Percentiles rank a stretch among this genome's conserved stretches.
Conservation (phyloP, 2,797 vertebrate genomes). For the Manis javanica region DNA sequence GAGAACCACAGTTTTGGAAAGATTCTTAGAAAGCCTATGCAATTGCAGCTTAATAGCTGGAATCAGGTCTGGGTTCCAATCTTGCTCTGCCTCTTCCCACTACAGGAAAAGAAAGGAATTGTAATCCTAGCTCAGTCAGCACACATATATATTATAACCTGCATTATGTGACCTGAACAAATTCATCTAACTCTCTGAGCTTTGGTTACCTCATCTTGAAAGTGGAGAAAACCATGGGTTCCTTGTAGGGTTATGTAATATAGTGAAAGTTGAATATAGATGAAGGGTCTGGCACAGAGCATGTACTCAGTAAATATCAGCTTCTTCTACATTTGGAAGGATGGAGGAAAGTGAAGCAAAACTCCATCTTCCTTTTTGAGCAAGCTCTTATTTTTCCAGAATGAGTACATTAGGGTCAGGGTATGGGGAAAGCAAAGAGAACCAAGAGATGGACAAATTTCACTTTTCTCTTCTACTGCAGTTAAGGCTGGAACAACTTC, state of each 20-base stretch:
- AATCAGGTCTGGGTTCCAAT: neutral
- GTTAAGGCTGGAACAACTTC: conserved; percentile 58
- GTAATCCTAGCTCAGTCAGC: neutral
- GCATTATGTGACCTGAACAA: neutral
- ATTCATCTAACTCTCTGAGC: neutral
- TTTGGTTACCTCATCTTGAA: neutral
- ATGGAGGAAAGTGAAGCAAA: neutral
- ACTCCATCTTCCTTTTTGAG: conserved; percentile 25
- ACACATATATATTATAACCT: neutral
- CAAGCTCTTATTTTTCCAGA: conserved; percentile 54
- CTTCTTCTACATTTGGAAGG: neutral
- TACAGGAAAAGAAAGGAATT: neutral
- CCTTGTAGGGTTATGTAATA: neutral
- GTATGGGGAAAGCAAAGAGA: neutral
- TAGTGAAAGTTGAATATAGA: neutral
- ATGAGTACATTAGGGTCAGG: neutral
- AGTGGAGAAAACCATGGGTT: neutral
- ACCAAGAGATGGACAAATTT: conserved; percentile 28
- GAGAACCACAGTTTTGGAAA: neutral
- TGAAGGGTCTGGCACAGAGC: neutral
- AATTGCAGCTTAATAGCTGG: neutral
- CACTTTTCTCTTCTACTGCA: conserved; percentile 48
- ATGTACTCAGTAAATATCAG: neutral
- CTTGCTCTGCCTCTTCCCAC: neutral
- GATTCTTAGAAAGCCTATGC: conserved; percentile 9